Evolutionary conservation across 1,140 invertebrate species (phyloP), one percentile per base, ranked within the genome.

Genomic region (Hyles vespertilio): DNA sequence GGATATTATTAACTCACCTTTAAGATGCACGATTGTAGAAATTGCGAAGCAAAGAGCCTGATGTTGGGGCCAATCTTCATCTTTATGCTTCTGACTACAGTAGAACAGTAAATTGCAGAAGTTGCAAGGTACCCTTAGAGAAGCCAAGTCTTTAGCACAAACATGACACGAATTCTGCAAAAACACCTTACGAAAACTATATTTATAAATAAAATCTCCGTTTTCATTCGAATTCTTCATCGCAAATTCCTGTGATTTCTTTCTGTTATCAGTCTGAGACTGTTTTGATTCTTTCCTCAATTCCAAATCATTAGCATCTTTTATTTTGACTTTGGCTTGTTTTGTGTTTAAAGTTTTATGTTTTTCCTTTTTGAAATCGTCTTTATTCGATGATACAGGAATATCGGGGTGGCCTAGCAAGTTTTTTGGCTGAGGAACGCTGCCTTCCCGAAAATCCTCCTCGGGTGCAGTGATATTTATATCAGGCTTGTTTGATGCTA

Each of bases 331-430:
- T 70, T 78, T 89, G 6, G 85, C 86, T 63, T 76, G 71, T 58
- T 77, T 74, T 48, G 69, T 65, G 51, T 81, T 84, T 3, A 79
- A 80, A 10, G 73, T 67, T 86, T 89, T 90, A 72, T 87, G 81
- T 60, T 88, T 89, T 69, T 90, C 88, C 56, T 90, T 90, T 84
- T 90, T 90, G 57, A 84, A 89, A 61, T 89, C 89, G n/a, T 61
- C 79, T 73, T 74, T 89, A 90, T 79, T 89, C 88, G 87, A 90
- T 90, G 70, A 74, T 74, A 74, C 89, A 90, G 89, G 89, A 81
- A 88, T 89, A 74, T 83, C 77, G 76, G 85, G 81, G 61, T 79
- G 85, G 74, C 88, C 86, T 84, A 87, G 70, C 76, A 88, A 90
- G 89, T 90, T 90, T 90, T 90, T 90, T 90, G 89, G 81, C 82